A percentile compares a stretch with the other conserved stretches of the same genome.
Evolutionary conservation across 2,797 vertebrate species (phyloP).

Genomic region (Myoxocephalus aenaeus): DNA sequence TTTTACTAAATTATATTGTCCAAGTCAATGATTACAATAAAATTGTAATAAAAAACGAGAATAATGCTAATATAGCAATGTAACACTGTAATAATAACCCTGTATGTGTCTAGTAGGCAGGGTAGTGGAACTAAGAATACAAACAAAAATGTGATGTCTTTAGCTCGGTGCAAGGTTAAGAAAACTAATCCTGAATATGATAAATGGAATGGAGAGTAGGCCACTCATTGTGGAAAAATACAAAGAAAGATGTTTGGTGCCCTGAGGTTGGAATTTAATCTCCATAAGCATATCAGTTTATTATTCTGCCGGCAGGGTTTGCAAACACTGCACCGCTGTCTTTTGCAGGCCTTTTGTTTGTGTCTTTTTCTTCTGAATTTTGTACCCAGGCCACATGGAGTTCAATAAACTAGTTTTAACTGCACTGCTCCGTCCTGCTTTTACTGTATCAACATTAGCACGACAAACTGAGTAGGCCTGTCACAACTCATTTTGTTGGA

Average conservation of each 20-base stretch:
- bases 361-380: conserved; percentile 8
- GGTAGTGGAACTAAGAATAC: not conserved
- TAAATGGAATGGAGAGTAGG: not conserved
- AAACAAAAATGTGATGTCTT: not conserved
- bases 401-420: conserved; percentile 25
- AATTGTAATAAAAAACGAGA: not conserved
- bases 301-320: conserved; percentile 36
- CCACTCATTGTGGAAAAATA: conserved; percentile 13
- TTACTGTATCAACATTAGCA: conserved; percentile 16
- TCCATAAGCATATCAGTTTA: conserved; percentile 24
- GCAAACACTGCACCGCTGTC: conserved; percentile 42
- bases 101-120: not conserved
- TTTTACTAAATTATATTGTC: not conserved
- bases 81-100: not conserved
- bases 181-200: not conserved
- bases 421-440: not conserved
- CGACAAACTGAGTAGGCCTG: not conserved
- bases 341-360: conserved; percentile 31
- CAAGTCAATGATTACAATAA: not conserved
- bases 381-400: conserved; percentile 12
- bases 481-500: not conserved
- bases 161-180: not conserved
- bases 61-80: not conserved
- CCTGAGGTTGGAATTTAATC: conserved; percentile 47
- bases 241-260: conserved; percentile 30